Base-by-base conservation (phyloP, 2,888 invertebrate species). In the Heliconius sara region DNA sequence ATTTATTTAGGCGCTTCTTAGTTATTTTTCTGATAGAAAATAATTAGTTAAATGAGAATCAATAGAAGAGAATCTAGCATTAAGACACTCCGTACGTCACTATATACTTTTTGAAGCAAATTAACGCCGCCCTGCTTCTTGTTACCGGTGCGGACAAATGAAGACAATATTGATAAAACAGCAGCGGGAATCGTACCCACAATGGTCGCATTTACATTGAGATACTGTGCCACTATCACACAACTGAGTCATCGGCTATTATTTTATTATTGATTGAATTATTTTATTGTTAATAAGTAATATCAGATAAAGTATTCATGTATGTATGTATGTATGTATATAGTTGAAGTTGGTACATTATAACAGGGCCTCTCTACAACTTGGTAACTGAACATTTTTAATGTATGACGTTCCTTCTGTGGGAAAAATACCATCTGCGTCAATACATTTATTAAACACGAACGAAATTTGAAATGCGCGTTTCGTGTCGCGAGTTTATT, bases 381-480 rank as follows among this genome's bases (percentile, higher is more conserved):
- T 27, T 66, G 39, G 67, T 77, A 10, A 47, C 34, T 25, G 65
- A 67, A 77, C 75, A 77, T 79, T 76, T 80, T 78, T 47, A 78
- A 74, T 66, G 79, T 27, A 70, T 80, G 60, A 27, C 66, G 25
- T 77, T 77, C 79, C 76, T 78, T 47, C 78, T 75, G 80, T 83
- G 83, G 80, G 82, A 83, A 83, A 72, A 76, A 67, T 77, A 22
- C 67, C 83, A 83, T 77, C 79, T 82, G 83, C 63, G 52, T 60
- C 74, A 77, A 75, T 72, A 79, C 80, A 81, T 79, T 77, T 77
- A 81, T 80, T 75, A 79, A 79, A 79, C 72, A 81, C 70, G 78
- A 79, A 57, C 27, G 47, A 79, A 79, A 68, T 72, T 82, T 76
- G 67, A 79, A 83, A 78, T 82, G 80, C 76, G 78, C 60, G 76